Percentiles rank a stretch among this genome's conserved stretches.
phyloP scores from a whole-genome alignment of 2,797 vertebrate species.

The Sternarchorhynchus goeldii region DNA sequence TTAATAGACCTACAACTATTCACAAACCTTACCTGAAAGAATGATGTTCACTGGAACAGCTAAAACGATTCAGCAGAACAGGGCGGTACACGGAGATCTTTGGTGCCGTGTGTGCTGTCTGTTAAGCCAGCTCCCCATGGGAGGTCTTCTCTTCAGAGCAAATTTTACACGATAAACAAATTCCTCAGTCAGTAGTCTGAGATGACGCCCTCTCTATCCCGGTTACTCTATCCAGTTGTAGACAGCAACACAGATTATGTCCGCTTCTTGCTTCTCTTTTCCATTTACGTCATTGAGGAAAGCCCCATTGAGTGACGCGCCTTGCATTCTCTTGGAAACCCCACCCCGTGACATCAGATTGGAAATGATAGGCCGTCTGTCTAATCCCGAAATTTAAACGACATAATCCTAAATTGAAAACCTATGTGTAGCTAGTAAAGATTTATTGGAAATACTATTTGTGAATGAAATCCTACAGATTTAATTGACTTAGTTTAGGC shows the following conservation, averaged over 20 bases:
- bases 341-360: conserved; percentile 61
- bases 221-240: not conserved
- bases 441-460: too few species aligned
- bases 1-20: not conserved
- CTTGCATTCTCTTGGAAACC: conserved; percentile 55
- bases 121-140: not conserved
- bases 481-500: not conserved
- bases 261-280: conserved; percentile 55
- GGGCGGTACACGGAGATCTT: conserved; percentile 31
- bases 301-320: conserved; percentile 70
- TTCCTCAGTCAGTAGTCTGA: not conserved
- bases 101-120: conserved; percentile 6
- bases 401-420: conserved; percentile 23
- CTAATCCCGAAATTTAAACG: conserved; percentile 11
- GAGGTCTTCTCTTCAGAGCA: not conserved
- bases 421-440: too few species aligned
- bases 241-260: conserved; percentile 49
- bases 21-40: conserved; percentile 30
- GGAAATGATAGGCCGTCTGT: conserved; percentile 3
- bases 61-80: conserved; percentile 14
- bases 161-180: conserved; percentile 9
- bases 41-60: conserved; percentile 1
- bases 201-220: not conserved
- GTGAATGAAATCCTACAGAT: too few species aligned
- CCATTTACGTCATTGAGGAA: conserved; percentile 74